Evolutionary conservation across 2,113 vertebrate genomes (phyloP), one percentile per base, ranked within the genome.

Genomic region (Dunckerocampus dactyliophorus): DNA sequence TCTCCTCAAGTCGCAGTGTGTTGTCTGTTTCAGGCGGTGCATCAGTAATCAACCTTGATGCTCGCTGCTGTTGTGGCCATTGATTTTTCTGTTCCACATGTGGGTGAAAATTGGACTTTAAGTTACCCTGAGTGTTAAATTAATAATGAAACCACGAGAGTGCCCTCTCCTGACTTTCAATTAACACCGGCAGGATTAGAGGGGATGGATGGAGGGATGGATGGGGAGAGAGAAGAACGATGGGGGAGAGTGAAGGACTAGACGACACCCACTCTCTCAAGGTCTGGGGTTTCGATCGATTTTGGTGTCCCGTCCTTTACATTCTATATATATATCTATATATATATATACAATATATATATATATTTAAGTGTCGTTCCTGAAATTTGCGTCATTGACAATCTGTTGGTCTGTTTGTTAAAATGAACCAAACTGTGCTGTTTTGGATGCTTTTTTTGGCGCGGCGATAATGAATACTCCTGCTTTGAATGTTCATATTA

Each of bases 61-160:
- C 82, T 77, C 71, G 63, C 73, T 74, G 83, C 85, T 88, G 85
- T 91, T 92, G 90, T 82, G 88, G 81, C 80, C 91, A 92, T 92
- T 91, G 91, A 92, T 92, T 92, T 91, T 90, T 85, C 86, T 91
- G 89, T 92, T 91, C 84, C 89, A 90, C 88, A 89, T 90, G 90
- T 91, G 89, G 88, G 85, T 89, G 90, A 92, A 92, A 90, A 91
- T 91, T 91, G 90, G 89, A 92, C 90, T 92, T 92, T 91, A 91
- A 91, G 88, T 91, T 92, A 91, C 88, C 89, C 89, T 85, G 88
- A 91, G 90, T 91, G 89, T 90, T 91, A 90, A 92, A 92, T 92
- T 90, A 91, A 91, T 92, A 90, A 91, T 90, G 89, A 90, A 89
- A 91, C 90, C 87, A 79, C 90, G 87, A 86, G 87, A 88, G 82